Evolutionary conservation across 2,888 invertebrate genomes (phyloP), one percentile per base, ranked within the genome.

Genomic region (Drosophila differens): DNA sequence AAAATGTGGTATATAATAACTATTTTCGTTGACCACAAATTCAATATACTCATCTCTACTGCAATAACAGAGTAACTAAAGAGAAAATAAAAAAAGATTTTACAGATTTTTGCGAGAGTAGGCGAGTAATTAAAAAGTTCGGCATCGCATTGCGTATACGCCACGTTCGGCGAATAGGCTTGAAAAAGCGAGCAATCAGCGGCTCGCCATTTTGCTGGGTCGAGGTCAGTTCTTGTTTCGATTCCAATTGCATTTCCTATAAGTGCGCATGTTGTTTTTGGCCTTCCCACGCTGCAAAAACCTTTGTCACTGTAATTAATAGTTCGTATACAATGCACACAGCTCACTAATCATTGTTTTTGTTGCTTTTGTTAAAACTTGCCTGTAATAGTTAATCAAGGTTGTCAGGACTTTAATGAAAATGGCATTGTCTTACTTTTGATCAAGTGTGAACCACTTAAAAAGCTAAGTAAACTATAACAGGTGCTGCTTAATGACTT

Each of bases 41-140:
- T 37, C 37, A 19, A 55, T 19, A 55, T 12, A 28, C 39, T 14
- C 57, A n/a, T n/a, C 9, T 3, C 19, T 3, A 7, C 1, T n/a
- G 10, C n/a, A 28, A 14, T 12, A 14, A 5, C 28, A 30, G 37
- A 19, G 55, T 9, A 57, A 28, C 39, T n/a, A 28, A 57, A n/a
- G 28, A 30, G 4, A 28, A 14, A 57, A 9, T 3, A n/a, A n/a
- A 28, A n/a, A 71, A 52, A 16, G 32, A 52, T 59, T 49, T 44
- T 49, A 30, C 32, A 35, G 49, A 55, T 35, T 62, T 64, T 41
- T 47, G 60, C 33, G 32, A 65, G 60, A 35, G 76, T 67, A 52
- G 73, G 79, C 55, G 39, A 87, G 85, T 90, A 85, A 85, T 89
- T 85, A 85, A 87, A 69, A 87, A 74, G 83, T 89, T 82, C 70